A percentile compares a stretch with the other conserved stretches of the same genome.
Evolutionary conservation across 23 tunicate species (phyloP).

Genomic region (Diplosoma virens): DNA sequence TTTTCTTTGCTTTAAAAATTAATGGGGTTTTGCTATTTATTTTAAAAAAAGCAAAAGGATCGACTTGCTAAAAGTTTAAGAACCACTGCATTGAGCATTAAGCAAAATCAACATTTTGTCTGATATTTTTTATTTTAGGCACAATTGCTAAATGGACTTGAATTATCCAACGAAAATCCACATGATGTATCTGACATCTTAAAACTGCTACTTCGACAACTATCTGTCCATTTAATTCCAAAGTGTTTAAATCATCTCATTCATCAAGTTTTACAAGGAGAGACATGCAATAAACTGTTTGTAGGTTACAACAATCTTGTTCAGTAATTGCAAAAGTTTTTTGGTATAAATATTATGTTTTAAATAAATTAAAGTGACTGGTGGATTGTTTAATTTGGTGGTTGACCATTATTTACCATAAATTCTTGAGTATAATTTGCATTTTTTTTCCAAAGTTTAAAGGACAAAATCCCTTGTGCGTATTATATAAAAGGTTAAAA

Average conservation of each 20-base stretch:
- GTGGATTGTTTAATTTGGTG: no score
- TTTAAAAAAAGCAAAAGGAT: no score
- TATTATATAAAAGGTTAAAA: no score
- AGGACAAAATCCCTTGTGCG: no score
- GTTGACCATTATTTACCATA: no score
- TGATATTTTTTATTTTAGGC: constrained; percentile 13
- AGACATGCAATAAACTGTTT: neutral
- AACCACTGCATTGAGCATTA: neutral
- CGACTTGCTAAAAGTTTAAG: no score
- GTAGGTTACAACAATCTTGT: neutral
- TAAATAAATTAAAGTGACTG: no score
- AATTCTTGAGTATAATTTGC: no score
- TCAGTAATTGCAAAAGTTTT: neutral
- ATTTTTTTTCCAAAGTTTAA: no score
- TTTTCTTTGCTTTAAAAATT: no score
- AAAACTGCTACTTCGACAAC: constrained; percentile 26
- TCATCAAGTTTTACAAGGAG: neutral
- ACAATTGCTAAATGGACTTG: constrained; percentile 1
- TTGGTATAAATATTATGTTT: no score
- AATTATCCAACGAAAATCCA: constrained; percentile 42
- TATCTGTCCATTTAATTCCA: constrained; percentile 19
- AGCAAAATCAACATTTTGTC: neutral
- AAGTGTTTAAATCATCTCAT: constrained; percentile 1
- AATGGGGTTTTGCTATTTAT: no score
- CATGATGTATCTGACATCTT: constrained; percentile 52